Evolutionary conservation across 2,888 invertebrate species (phyloP).

Genomic region (Rhingia campestris): DNA sequence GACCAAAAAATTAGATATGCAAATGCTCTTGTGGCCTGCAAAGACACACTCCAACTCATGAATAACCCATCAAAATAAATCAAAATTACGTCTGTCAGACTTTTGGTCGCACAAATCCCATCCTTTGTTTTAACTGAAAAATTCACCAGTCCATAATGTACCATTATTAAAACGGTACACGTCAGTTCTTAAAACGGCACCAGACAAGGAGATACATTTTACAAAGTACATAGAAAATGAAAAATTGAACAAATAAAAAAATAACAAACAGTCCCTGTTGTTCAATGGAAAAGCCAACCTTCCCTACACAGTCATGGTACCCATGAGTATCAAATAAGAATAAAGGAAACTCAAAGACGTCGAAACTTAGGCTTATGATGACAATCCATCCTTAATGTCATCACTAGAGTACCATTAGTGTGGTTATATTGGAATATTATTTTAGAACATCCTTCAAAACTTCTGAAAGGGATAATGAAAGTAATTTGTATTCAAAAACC

Average conservation of each 20-base stretch:
- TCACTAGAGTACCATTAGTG: conserved; percentile 59
- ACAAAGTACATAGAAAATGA: no score
- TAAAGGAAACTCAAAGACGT: conserved; percentile 52
- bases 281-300: no score
- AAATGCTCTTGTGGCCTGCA: conserved; percentile 41
- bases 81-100: conserved; percentile 35
- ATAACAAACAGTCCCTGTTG: no score
- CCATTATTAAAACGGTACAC: neutral
- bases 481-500: conserved; percentile 68
- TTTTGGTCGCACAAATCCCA: neutral
- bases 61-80: conserved; percentile 51
- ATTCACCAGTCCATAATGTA: conserved; percentile 2
- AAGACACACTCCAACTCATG: conserved; percentile 51
- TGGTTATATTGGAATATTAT: conserved; percentile 63
- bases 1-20: conserved; percentile 60
- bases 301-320: no score
- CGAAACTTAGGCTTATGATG: conserved; percentile 51
- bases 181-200: no score
- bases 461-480: conserved; percentile 61
- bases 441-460: conserved; percentile 56
- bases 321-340: conserved; percentile 29
- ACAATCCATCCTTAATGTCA: conserved; percentile 67
- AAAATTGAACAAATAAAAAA: no score
- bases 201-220: no score
- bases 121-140: conserved; percentile 17